Conservation (phyloP, 2,797 vertebrate species). For the Mionectes olivaceus region DNA sequence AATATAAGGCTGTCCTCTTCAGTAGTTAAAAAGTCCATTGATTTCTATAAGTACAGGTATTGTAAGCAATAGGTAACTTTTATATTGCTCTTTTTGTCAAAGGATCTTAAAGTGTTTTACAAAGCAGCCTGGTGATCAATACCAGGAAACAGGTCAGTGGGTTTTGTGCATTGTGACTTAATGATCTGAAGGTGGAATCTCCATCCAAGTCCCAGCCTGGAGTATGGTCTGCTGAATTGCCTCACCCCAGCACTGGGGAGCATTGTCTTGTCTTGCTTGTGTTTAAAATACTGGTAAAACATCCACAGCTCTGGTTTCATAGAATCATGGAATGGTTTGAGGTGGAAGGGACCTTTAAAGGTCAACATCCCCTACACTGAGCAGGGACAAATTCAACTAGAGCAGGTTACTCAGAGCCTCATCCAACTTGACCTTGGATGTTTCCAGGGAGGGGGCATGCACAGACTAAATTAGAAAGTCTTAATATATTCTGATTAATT, state of each 20-base stretch:
- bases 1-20: background rate
- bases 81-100: background rate
- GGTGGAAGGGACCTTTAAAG: background rate
- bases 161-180: background rate
- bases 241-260: background rate
- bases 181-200: background rate
- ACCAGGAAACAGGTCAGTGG: background rate
- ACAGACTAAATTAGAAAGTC: background rate
- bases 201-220: fast-evolving
- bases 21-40: constrained; percentile 1
- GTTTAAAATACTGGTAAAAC: background rate
- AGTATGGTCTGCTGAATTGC: fast-evolving
- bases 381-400: background rate
- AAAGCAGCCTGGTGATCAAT: background rate
- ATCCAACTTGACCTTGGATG: background rate
- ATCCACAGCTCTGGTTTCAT: fast-evolving
- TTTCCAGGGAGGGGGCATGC: background rate
- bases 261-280: background rate
- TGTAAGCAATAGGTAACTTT: background rate
- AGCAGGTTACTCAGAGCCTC: background rate
- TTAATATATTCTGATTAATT: background rate
- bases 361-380: background rate
- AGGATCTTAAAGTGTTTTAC: background rate
- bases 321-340: background rate
- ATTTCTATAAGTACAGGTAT: background rate